These are phyloP conservation scores for Drosophila longiperda DNA, from an alignment of 2,888 invertebrate genomes.

Conservation along the genomic window DNA sequence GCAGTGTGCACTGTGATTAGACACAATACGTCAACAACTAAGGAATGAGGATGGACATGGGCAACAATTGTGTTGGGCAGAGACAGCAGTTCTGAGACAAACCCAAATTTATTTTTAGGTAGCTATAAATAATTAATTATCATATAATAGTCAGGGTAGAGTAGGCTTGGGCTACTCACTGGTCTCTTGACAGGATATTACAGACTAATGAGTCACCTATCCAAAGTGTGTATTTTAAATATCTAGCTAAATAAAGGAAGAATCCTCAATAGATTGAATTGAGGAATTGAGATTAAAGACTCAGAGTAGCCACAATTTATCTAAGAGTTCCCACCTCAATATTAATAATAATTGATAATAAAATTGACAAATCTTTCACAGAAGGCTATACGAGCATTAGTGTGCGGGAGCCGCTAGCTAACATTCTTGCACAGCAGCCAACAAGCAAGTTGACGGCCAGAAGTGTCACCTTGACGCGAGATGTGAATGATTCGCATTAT, in stretches of 20 bases:
- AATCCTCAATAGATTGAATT: background rate
- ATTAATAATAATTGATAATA: background rate
- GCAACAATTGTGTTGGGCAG: background rate
- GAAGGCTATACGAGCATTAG: slow-evolving; percentile 97
- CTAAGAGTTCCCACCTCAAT: background rate
- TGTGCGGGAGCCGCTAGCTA: slow-evolving; percentile 94
- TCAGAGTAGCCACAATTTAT: background rate
- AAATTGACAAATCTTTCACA: slow-evolving; percentile 77
- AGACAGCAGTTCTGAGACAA: background rate
- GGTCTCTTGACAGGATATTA: background rate
- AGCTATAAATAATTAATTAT: too few species aligned
- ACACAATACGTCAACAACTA: background rate
- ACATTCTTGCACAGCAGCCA: slow-evolving; percentile 88
- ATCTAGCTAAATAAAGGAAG: background rate
- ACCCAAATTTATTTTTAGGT: background rate
- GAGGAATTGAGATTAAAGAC: too few species aligned
- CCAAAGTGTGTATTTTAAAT: background rate
- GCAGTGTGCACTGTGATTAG: too few species aligned
- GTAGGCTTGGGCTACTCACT: background rate
- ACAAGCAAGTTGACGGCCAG: slow-evolving; percentile 82
- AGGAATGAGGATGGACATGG: background rate
- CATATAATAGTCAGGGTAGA: background rate
- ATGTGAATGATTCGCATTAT: slow-evolving; percentile 89
- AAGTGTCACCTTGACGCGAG: slow-evolving; percentile 83
- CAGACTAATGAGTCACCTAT: background rate